Conservation (phyloP, 2,888 invertebrate species). For the Drosophila antonietae region DNA sequence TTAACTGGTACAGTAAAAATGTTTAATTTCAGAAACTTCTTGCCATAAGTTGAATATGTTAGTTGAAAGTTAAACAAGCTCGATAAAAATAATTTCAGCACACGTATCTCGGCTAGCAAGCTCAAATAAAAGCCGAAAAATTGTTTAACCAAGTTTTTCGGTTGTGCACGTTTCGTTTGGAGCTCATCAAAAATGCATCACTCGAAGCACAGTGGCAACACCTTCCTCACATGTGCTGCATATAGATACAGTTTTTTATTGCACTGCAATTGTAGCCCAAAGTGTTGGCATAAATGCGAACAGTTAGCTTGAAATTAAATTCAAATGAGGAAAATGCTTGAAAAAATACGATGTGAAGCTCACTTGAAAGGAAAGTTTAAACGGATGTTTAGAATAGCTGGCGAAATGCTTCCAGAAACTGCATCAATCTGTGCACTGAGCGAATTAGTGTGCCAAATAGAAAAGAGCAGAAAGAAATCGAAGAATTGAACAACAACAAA, state of each 20-base stretch:
- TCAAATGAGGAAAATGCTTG: constrained; percentile 31
- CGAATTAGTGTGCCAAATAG: constrained; percentile 32
- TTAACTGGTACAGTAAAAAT: background rate
- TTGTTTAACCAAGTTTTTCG: constrained; percentile 25
- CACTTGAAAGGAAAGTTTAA: constrained; percentile 52
- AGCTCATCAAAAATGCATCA: constrained; percentile 56
- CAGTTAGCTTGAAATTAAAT: constrained; percentile 28
- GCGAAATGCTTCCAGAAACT: constrained; percentile 12
- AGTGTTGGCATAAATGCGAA: constrained; percentile 42
- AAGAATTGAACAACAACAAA: constrained; percentile 27
- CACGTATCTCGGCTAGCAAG: constrained; percentile 9
- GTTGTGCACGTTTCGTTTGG: constrained; percentile 17
- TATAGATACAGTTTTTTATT: background rate
- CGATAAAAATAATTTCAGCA: constrained; percentile 13
- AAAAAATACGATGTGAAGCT: constrained; percentile 8
- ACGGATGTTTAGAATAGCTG: constrained; percentile 50
- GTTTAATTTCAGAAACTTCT: background rate
- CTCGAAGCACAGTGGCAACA: constrained; percentile 39
- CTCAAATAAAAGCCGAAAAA: constrained; percentile 28
- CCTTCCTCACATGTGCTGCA: constrained; percentile 34
- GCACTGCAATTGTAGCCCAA: constrained; percentile 14
- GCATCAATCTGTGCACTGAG: constrained; percentile 45
- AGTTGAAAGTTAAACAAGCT: constrained; percentile 5
- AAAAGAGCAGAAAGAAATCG: background rate
- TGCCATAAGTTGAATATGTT: background rate